Percentiles rank a stretch among this genome's conserved stretches.
Evolutionary conservation across 2,888 invertebrate genomes (phyloP).

Genomic region (Pseudococcus longispinus): DNA sequence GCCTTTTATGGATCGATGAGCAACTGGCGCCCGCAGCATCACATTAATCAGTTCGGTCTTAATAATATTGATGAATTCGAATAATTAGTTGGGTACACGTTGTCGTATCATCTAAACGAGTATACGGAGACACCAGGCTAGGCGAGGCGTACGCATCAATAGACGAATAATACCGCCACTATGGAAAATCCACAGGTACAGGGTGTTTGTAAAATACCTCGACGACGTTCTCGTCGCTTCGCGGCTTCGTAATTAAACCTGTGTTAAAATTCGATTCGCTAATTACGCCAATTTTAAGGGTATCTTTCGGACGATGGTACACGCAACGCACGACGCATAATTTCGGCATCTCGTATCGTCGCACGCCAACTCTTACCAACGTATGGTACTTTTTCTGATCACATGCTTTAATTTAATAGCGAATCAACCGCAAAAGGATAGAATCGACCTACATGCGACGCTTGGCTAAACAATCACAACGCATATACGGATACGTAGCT

Average conservation of each 20-base stretch:
- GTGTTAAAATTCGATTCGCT: neutral
- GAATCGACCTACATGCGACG: slow-evolving; percentile 38
- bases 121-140: too few species aligned
- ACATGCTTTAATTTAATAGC: slow-evolving; percentile 15
- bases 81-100: slow-evolving; percentile 36
- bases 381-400: neutral
- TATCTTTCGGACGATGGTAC: too few species aligned
- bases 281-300: slow-evolving; percentile 2
- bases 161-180: neutral
- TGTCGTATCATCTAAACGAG: neutral
- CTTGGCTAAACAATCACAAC: slow-evolving; percentile 43
- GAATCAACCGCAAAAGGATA: slow-evolving; percentile 29
- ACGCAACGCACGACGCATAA: neutral
- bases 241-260: neutral
- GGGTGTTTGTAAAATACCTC: neutral
- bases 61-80: slow-evolving; percentile 56
- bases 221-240: neutral
- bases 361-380: too few species aligned
- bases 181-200: slow-evolving; percentile 17
- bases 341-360: neutral
- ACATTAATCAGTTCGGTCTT: slow-evolving; percentile 53
- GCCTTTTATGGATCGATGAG: slow-evolving; percentile 56
- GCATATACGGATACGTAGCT: neutral
- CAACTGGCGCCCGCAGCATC: slow-evolving; percentile 56
- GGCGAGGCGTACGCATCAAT: too few species aligned